These are phyloP conservation scores for Coluber constrictor DNA, from an alignment of 2,797 vertebrate species.

Conservation along the genomic window DNA sequence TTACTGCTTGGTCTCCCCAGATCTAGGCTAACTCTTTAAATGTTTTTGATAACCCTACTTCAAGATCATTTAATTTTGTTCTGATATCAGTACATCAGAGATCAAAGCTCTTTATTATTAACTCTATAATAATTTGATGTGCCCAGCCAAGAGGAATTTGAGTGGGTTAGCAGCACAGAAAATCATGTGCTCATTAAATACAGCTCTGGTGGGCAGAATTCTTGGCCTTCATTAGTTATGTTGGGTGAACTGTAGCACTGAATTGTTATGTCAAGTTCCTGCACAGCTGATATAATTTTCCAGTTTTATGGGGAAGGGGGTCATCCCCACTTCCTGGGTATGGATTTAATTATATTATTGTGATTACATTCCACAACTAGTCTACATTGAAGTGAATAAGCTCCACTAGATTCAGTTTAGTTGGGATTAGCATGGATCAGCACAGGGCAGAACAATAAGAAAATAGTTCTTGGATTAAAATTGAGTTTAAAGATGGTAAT, in stretches of 20 bases:
- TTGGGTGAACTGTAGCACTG: not conserved
- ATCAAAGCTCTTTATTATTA: constrained; percentile 5
- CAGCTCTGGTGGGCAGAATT: constrained; percentile 13
- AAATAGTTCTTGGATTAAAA: not conserved
- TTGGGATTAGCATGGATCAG: not conserved
- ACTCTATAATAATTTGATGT: constrained; percentile 7
- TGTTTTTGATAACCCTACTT: not conserved
- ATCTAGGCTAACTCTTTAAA: not conserved
- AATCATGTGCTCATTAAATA: not conserved
- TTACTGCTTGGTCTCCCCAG: not conserved
- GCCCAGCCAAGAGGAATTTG: not conserved
- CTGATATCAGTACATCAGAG: not conserved
- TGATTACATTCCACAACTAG: not conserved
- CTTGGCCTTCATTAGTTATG: not conserved
- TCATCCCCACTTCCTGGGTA: not conserved
- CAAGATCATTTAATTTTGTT: constrained; percentile 7
- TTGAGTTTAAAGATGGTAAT: not conserved
- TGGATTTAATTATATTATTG: constrained; percentile 6
- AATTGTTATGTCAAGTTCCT: not conserved
- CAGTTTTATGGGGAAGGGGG: not conserved
- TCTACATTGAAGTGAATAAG: not conserved
- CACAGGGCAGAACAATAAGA: not conserved
- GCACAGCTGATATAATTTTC: constrained; percentile 10
- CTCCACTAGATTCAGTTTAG: not conserved
- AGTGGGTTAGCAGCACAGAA: constrained; percentile 41